Conservation (phyloP, 2,888 invertebrate genomes). For the Nomada ferruginata region DNA sequence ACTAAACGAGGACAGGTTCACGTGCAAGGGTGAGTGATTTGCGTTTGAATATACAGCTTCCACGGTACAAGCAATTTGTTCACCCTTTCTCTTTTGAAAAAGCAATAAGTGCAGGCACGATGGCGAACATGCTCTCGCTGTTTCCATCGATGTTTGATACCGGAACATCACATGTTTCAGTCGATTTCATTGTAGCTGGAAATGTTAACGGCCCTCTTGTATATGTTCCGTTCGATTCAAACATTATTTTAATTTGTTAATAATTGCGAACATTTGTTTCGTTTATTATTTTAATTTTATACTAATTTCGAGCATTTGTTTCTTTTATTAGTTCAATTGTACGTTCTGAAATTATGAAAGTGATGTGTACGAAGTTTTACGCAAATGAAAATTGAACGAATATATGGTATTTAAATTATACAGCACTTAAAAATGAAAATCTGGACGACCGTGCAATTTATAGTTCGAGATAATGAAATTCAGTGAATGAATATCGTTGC, state of each 20-base stretch:
- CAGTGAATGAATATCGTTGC: too few relatives aligned
- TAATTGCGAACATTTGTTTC: background rate
- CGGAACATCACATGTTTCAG: background rate
- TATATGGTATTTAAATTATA: too few relatives aligned
- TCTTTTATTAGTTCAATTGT: too few relatives aligned
- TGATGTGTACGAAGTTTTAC: too few relatives aligned
- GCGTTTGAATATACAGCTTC: conserved; percentile 5
- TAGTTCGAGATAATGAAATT: too few relatives aligned
- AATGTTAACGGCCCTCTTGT: background rate
- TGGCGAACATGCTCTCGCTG: background rate
- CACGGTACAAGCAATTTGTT: background rate
- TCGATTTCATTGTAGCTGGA: background rate
- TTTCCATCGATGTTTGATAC: background rate
- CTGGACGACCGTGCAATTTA: too few relatives aligned
- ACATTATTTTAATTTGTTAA: background rate
- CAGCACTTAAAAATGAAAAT: too few relatives aligned
- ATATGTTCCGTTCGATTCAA: background rate
- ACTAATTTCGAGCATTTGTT: background rate
- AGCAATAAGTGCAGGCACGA: conserved; percentile 38
- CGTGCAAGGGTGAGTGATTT: conserved; percentile 77
- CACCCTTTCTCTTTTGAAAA: conserved; percentile 2
- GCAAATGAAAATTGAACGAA: too few relatives aligned
- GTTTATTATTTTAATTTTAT: background rate
- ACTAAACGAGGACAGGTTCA: conserved; percentile 75
- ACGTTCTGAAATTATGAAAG: too few relatives aligned